phyloP scores from a whole-genome alignment of 64 coral and sea anemone genomes.

The Cladopsammia gracilis region DNA sequence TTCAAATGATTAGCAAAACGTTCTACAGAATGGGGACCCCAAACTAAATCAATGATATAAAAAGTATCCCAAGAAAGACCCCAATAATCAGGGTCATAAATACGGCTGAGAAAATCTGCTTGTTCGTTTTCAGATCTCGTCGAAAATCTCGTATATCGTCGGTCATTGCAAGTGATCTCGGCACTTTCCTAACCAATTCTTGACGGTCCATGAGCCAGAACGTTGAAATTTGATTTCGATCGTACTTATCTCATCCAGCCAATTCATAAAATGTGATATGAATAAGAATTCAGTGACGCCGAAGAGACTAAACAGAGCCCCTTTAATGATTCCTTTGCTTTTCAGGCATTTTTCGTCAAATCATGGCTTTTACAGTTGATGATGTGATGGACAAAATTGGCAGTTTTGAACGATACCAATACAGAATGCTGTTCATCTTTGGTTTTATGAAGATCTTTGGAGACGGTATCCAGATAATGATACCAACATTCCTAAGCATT shows the following conservation, averaged over 20 bases:
- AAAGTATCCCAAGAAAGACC: too few relatives aligned
- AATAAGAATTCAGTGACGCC: too few relatives aligned
- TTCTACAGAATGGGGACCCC: constrained; percentile 72
- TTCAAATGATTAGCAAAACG: constrained; percentile 41
- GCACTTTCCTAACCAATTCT: too few relatives aligned
- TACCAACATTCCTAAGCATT: constrained; percentile 56
- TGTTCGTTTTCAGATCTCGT: not conserved
- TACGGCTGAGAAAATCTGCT: constrained; percentile 36
- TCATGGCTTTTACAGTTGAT: constrained; percentile 73
- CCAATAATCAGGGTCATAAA: not conserved
- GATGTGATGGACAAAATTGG: constrained; percentile 67
- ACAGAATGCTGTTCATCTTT: constrained; percentile 32
- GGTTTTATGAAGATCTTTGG: constrained; percentile 59
- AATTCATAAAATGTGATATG: too few relatives aligned
- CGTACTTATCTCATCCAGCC: too few relatives aligned
- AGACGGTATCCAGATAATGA: constrained; percentile 62
- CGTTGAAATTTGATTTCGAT: too few relatives aligned
- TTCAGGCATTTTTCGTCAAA: not conserved
- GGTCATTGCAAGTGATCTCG: too few relatives aligned
- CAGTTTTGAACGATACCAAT: constrained; percentile 65
- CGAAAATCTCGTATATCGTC: too few relatives aligned
- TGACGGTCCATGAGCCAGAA: too few relatives aligned
- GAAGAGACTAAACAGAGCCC: too few relatives aligned
- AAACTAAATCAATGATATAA: constrained; percentile 11
- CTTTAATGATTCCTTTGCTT: too few relatives aligned